These are phyloP conservation scores for Trichogramma dendrolimi DNA, from an alignment of 2,888 invertebrate genomes.

Conservation along the genomic window DNA sequence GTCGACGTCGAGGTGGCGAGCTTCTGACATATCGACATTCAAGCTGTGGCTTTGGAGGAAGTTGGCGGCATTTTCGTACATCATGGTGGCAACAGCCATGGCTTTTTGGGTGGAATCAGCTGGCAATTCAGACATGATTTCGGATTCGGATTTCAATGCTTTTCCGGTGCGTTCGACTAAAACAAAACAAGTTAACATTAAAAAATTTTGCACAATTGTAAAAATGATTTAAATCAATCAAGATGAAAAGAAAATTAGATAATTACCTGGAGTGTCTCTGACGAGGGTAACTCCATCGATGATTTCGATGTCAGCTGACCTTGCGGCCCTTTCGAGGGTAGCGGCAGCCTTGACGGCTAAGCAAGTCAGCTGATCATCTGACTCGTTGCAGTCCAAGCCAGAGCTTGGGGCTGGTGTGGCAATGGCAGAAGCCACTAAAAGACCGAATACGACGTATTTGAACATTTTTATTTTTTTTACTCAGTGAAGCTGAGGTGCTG, in stretches of 20 bases:
- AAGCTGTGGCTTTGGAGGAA: constrained; percentile 63
- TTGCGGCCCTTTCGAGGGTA: constrained; percentile 57
- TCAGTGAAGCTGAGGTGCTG: too few relatives aligned
- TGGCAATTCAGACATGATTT: constrained; percentile 57
- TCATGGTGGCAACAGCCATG: constrained; percentile 56
- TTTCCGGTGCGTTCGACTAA: constrained; percentile 46
- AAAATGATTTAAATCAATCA: too few relatives aligned
- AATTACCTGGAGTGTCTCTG: constrained; percentile 45
- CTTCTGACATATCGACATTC: constrained; percentile 55
- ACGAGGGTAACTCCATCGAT: constrained; percentile 60
- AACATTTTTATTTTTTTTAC: constrained; percentile 42
- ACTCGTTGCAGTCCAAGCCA: constrained; percentile 46
- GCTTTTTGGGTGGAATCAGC: constrained; percentile 55
- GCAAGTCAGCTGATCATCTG: constrained; percentile 56
- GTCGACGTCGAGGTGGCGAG: too few relatives aligned
- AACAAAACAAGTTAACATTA: constrained; percentile 12
- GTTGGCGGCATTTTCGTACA: constrained; percentile 57
- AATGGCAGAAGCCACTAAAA: constrained; percentile 42
- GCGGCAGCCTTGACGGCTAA: constrained; percentile 59
- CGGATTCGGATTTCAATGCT: constrained; percentile 48
- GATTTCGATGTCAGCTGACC: constrained; percentile 57
- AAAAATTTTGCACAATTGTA: too few relatives aligned
- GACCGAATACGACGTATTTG: constrained; percentile 47
- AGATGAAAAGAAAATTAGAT: too few relatives aligned
- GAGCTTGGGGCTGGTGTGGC: constrained; percentile 44